These are phyloP conservation scores for Polyommatus iphigenia DNA, from an alignment of 2,888 invertebrate species.

Conservation along the genomic window DNA sequence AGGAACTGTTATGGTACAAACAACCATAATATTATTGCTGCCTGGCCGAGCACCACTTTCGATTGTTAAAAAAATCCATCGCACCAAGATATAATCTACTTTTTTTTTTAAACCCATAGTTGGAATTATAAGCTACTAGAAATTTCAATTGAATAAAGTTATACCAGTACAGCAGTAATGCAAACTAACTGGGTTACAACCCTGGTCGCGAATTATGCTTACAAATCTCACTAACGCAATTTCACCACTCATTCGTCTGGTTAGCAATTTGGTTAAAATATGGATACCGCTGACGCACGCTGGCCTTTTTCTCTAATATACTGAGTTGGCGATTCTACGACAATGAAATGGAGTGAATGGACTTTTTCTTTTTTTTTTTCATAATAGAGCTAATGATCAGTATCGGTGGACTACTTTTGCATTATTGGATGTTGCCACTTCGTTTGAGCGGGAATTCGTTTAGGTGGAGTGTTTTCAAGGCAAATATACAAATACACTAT, in stretches of 20 bases:
- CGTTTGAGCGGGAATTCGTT: not conserved
- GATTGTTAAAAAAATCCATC: too few relatives aligned
- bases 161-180: too few relatives aligned
- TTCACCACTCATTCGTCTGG: not conserved
- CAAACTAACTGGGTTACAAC: not conserved
- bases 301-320: constrained; percentile 13
- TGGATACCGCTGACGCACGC: constrained; percentile 6
- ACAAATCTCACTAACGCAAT: not conserved
- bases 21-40: too few relatives aligned
- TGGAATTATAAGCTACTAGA: too few relatives aligned
- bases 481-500: too few relatives aligned
- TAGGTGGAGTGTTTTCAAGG: not conserved
- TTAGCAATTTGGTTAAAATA: constrained; percentile 18
- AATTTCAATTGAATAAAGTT: too few relatives aligned
- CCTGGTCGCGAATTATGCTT: constrained; percentile 4
- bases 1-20: too few relatives aligned
- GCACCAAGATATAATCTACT: too few relatives aligned
- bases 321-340: constrained; percentile 3
- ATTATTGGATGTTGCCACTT: not conserved
- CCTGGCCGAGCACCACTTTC: too few relatives aligned
- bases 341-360: constrained; percentile 1
- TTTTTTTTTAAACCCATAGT: too few relatives aligned
- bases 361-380: constrained; percentile 15
- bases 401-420: not conserved
- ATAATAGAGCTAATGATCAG: constrained; percentile 1